Percentiles rank a stretch among this genome's conserved stretches.
Conservation (phyloP, 2,888 invertebrate species). For the Trachelus stipa region DNA sequence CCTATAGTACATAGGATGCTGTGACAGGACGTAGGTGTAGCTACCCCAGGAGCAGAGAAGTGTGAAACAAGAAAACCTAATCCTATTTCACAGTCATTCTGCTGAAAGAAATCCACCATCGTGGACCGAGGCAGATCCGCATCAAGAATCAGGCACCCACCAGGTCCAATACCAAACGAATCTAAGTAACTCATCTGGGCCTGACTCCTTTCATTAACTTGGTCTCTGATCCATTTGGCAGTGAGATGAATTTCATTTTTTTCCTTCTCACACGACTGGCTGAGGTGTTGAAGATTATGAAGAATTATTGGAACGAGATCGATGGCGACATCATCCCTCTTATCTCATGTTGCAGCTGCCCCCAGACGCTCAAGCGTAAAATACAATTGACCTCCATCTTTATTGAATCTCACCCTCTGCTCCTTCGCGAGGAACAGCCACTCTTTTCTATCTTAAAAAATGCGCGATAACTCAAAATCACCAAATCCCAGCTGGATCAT, state of each 20-base stretch:
- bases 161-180: too few relatives aligned
- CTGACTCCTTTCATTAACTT: too few relatives aligned
- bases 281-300: not conserved
- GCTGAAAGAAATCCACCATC: too few relatives aligned
- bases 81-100: not conserved
- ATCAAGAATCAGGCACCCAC: too few relatives aligned
- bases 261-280: not conserved
- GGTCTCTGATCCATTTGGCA: too few relatives aligned
- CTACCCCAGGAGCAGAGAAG: slow-evolving; percentile 32
- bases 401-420: slow-evolving; percentile 41
- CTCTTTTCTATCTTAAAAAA: not conserved
- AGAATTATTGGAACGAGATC: slow-evolving; percentile 16
- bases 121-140: too few relatives aligned
- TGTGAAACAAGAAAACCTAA: slow-evolving; percentile 51
- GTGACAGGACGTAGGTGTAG: not conserved
- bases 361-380: slow-evolving; percentile 19
- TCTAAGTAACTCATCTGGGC: too few relatives aligned
- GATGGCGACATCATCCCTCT: slow-evolving; percentile 36
- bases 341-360: slow-evolving; percentile 54
- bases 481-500: too few relatives aligned
- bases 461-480: too few relatives aligned
- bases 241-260: not conserved
- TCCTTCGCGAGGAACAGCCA: not conserved
- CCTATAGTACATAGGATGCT: too few relatives aligned
- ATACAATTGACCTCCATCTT: slow-evolving; percentile 12